Base-by-base conservation (phyloP, 2,797 vertebrate genomes). In the Cynodonichthys magdalenae region DNA sequence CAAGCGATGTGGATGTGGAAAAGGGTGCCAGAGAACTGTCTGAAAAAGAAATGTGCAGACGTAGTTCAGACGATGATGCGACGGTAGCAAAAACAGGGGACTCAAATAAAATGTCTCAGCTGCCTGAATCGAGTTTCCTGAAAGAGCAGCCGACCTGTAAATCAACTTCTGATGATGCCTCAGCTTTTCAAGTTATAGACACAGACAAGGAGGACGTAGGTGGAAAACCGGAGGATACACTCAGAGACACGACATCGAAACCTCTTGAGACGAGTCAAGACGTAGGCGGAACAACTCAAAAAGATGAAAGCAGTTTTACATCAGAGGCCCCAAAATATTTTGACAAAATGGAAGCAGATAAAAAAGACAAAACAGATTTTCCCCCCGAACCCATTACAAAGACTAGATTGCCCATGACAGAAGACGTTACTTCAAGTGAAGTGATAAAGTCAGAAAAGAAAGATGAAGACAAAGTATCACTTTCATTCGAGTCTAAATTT, bases 21-120 rank as follows among this genome's bases (percentile, higher is more conserved):
- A 99, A 99, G 74, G 97, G 97, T 1, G 96, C 96, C 52, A 95
- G 92, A 77, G 97, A 99, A 78, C 93, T 92, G 66, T 95, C 97
- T 19, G 97, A 99, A 74, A 99, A 99, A 83, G 95, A 97, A 75
- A 87, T 79, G 28, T 89, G 90, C 44, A 93, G 91, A 59, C 75
- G 54, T 44, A 61, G 71, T 67, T 85, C 80, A 64, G 84, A 79
- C 67, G 78, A 69, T 29, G 47, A 61, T 9, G 53, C 86, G 41
- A 55, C 31, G 15, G 54, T 77, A 57, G 66, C 80, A 3, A 79
- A 71, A 8, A 53, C 52, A 39, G 82, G 90, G 48, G 79, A 85
- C 56, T 79, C 83, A 5, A 81, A 87, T 52, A 81, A 89, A 50
- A 79, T 63, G 62, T 58, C 60, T 52, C 65, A 52, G 29, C 15